Conservation (phyloP, 2,113 vertebrate genomes). For the Spheniscus mendiculus region DNA sequence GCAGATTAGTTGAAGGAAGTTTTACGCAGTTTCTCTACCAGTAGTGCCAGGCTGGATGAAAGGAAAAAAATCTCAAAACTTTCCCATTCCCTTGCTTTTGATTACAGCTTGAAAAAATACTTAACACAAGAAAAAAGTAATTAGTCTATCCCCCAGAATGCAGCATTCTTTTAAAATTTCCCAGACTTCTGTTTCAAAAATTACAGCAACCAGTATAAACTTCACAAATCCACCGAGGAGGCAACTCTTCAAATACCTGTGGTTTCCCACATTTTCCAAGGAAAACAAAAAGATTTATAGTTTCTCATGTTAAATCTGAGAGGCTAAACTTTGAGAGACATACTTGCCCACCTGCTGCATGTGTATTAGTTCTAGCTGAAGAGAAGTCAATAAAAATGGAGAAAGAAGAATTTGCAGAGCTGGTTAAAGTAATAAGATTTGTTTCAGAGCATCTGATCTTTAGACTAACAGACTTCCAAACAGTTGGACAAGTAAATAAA, state of each 20-base stretch:
- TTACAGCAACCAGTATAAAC: slow-evolving; percentile 31
- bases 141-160: not conserved
- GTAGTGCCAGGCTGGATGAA: not conserved
- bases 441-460: slow-evolving; percentile 86
- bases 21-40: not conserved
- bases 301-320: slow-evolving; percentile 46
- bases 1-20: not conserved
- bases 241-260: slow-evolving; percentile 26
- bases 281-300: slow-evolving; percentile 67
- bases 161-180: slow-evolving; percentile 6
- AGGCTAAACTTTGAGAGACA: slow-evolving; percentile 50
- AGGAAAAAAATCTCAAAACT: not conserved
- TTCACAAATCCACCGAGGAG: slow-evolving; percentile 32
- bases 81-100: not conserved
- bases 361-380: slow-evolving; percentile 70
- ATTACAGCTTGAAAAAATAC: slow-evolving; percentile 2
- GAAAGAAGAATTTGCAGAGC: slow-evolving; percentile 78
- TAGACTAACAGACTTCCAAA: slow-evolving; percentile 88
- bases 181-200: slow-evolving; percentile 34
- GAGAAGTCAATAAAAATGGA: slow-evolving; percentile 69
- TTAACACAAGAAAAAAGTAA: not conserved
- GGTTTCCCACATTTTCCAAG: slow-evolving; percentile 68
- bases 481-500: slow-evolving; percentile 90
- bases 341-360: slow-evolving; percentile 61
- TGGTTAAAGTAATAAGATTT: slow-evolving; percentile 86